Evolutionary conservation across 1,140 invertebrate genomes (phyloP).

Genomic region (Zaprionus tsacasi): DNA sequence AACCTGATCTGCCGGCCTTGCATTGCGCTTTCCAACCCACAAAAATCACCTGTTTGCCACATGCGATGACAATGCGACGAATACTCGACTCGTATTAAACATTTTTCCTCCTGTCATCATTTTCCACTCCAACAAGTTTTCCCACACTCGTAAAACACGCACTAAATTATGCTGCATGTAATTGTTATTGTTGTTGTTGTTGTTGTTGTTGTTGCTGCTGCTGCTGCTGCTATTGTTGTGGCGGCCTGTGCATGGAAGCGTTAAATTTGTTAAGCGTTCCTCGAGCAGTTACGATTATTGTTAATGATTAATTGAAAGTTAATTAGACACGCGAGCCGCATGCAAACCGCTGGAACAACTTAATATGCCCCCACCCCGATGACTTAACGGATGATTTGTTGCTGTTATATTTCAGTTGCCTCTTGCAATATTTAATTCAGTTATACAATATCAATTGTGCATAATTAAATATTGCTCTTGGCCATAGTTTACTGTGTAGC

Average conservation of each 20-base stretch:
- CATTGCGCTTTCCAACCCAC: constrained; percentile 57
- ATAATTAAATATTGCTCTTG: constrained; percentile 19
- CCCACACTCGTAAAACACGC: constrained; percentile 72
- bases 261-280: constrained; percentile 54
- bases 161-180: constrained; percentile 64
- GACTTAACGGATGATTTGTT: constrained; percentile 64
- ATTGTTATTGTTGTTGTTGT: constrained; percentile 48
- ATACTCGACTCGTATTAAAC: constrained; percentile 43
- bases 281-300: constrained; percentile 48
- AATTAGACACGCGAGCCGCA: constrained; percentile 59
- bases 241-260: constrained; percentile 46
- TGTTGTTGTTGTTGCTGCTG: constrained; percentile 19
- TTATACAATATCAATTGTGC: constrained; percentile 30
- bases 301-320: constrained; percentile 77
- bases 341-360: constrained; percentile 49
- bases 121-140: constrained; percentile 74
- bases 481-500: background rate
- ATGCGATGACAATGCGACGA: constrained; percentile 36
- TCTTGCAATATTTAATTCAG: constrained; percentile 15
- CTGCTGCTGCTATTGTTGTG: constrained; percentile 28
- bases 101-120: constrained; percentile 51
- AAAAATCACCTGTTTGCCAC: constrained; percentile 44
- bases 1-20: constrained; percentile 67
- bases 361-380: constrained; percentile 39
- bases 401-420: constrained; percentile 13